Evolutionary conservation across 2,113 vertebrate genomes (phyloP), one percentile per base, ranked within the genome.

Genomic region (Sphaerodactylus townsendi): DNA sequence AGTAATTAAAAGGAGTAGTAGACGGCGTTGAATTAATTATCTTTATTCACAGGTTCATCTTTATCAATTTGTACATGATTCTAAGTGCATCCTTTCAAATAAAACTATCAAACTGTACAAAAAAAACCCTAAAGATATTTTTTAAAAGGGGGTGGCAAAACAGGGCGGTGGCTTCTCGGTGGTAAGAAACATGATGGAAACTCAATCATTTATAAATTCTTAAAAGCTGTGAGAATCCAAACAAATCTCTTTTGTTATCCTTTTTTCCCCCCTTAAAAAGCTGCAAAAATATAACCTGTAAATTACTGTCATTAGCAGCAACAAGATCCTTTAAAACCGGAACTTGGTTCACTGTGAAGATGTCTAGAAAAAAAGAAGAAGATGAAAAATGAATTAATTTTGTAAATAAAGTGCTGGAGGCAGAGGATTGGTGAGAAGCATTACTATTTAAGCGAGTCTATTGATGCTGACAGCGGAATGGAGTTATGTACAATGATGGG

Each of bases 31-130:
- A 59, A 69, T 83, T 95, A 96, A 89, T 95, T 97, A 93, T 97
- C 96, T 97, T 97, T 96, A 98, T 95, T 96, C 97, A 96, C 96
- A 97, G 97, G 96, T 97, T 97, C 96, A 96, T 96, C 96, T 97
- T 97, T 97, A 97, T 93, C 95, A 94, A 96, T 97, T 85, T 97
- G 93, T 96, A 96, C 95, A 96, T 74, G 95, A 96, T 82, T 93
- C 88, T 90, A 92, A 93, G 93, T 94, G 90, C 92, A 90, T 91
- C 87, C 48, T 93, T 92, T 94, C 91, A 95, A 93, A 94, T 91
- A 93, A 85, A 94, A 91, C 92, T 95, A 95, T 92, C 92, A 94
- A 95, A 93, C 89, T 94, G 90, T 95, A 94, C 91, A 92, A 93
- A 93, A 91, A 85, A 89, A 93, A 53, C 50, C 65, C 77, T 79